phyloP scores from a whole-genome alignment of 2,113 vertebrate genomes.

The Tringa solitaria region DNA sequence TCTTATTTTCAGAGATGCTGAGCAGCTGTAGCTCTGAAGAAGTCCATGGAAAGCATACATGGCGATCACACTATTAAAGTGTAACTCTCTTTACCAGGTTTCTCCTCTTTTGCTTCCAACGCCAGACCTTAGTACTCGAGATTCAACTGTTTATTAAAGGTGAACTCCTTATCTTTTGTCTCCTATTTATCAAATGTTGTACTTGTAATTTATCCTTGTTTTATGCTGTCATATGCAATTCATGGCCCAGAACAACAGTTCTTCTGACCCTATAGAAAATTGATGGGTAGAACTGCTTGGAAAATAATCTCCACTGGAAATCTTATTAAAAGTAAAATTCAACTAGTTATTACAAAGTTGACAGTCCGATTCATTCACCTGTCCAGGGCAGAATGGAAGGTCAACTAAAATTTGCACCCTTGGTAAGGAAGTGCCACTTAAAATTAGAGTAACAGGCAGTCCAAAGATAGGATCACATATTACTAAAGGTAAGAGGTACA shows the following conservation, averaged over 20 bases:
- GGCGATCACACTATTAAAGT: not conserved
- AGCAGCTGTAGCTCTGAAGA: not conserved
- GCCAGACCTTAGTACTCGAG: not conserved
- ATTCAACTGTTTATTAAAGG: not conserved
- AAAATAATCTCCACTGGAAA: constrained; percentile 8
- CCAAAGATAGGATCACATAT: not conserved
- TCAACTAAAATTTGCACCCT: constrained; percentile 26
- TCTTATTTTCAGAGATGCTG: not conserved
- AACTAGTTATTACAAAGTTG: constrained; percentile 22
- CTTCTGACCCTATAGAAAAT: not conserved
- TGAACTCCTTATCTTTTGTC: not conserved
- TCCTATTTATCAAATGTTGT: not conserved
- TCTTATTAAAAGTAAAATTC: constrained; percentile 30
- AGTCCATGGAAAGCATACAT: not conserved
- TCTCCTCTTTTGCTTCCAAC: not conserved
- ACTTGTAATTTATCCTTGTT: constrained; percentile 9
- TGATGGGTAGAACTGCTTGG: not conserved
- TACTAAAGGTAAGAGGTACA: not conserved
- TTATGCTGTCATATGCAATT: not conserved
- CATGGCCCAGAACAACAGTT: not conserved
- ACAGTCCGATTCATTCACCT: constrained; percentile 9
- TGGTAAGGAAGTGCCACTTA: constrained; percentile 17
- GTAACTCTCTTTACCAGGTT: not conserved
- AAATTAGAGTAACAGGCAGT: constrained; percentile 19
- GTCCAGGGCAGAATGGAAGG: constrained; percentile 5